Evolutionary conservation across 2,113 vertebrate species (phyloP).

Genomic region (Otocyon megalotis): DNA sequence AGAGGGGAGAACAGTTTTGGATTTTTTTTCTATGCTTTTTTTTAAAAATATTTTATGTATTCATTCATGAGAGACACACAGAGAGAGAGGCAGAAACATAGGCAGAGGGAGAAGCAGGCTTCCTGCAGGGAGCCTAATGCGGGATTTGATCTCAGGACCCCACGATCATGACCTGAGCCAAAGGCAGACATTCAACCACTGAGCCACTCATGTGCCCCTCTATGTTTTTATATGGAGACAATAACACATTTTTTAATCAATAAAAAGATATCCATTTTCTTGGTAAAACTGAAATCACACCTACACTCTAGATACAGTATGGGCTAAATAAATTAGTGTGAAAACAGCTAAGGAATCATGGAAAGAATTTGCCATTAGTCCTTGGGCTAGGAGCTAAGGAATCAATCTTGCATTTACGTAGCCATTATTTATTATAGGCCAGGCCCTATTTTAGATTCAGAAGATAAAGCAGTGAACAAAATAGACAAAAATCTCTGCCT

Average conservation of each 20-base stretch:
- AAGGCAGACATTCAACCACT: too few relatives aligned
- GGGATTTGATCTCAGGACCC: too few relatives aligned
- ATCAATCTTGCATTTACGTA: background rate
- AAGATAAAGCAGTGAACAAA: slow-evolving; percentile 35
- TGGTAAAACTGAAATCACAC: slow-evolving; percentile 1
- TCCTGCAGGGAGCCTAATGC: too few relatives aligned
- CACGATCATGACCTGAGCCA: too few relatives aligned
- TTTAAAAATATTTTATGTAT: too few relatives aligned
- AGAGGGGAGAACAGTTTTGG: background rate
- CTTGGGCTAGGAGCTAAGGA: background rate
- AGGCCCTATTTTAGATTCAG: slow-evolving; percentile 34
- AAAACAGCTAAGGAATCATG: slow-evolving; percentile 40
- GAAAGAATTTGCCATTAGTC: background rate
- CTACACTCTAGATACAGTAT: background rate
- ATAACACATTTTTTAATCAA: background rate
- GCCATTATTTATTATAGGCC: background rate
- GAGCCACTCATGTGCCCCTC: too few relatives aligned
- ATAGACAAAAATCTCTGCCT: slow-evolving; percentile 19
- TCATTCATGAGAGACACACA: too few relatives aligned
- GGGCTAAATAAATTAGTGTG: background rate
- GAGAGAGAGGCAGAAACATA: too few relatives aligned
- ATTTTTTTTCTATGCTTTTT: background rate
- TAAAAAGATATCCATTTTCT: background rate
- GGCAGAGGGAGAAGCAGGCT: too few relatives aligned
- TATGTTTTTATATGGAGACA: background rate